phyloP scores from a whole-genome alignment of 1,140 invertebrate genomes.

The Musca vetustissima region DNA sequence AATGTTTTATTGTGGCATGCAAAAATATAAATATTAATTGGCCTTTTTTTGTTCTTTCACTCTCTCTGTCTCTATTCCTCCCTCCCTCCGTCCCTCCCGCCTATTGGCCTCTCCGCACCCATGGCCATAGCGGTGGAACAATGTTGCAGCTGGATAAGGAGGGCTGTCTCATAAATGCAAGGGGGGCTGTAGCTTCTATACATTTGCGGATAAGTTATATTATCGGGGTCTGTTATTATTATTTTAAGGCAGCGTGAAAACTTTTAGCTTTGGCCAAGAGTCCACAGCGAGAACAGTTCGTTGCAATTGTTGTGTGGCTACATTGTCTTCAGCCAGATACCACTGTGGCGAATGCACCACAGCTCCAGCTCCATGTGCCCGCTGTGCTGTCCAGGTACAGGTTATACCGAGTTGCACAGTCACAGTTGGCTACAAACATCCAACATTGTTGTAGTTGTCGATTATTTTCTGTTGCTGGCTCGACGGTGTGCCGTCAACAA shows the following conservation, averaged over 20 bases:
- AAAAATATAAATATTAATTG: conserved; percentile 20
- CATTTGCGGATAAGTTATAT: not conserved
- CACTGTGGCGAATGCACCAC: too few species aligned
- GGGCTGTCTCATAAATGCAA: not conserved
- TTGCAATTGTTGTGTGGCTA: too few species aligned
- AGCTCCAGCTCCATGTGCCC: too few species aligned
- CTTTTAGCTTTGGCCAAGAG: not conserved
- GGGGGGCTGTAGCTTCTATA: not conserved
- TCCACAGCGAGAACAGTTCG: too few species aligned
- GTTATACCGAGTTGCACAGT: not conserved
- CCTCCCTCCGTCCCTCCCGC: too few species aligned
- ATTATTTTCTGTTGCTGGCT: not conserved
- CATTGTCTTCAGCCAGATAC: too few species aligned
- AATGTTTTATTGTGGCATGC: conserved; percentile 19
- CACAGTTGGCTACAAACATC: not conserved
- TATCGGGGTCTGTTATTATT: not conserved
- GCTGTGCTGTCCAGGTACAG: too few species aligned
- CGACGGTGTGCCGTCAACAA: not conserved
- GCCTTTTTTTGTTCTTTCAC: conserved; percentile 3
- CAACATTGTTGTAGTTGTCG: not conserved
- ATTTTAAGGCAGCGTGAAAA: conserved; percentile 13
- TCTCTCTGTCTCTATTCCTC: not conserved
- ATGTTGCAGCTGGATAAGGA: not conserved
- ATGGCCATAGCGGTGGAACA: not conserved
- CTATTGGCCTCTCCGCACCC: not conserved